Evolutionary conservation across 2,888 invertebrate genomes (phyloP), one percentile per base, ranked within the genome.

Genomic region (Acleris emargana): DNA sequence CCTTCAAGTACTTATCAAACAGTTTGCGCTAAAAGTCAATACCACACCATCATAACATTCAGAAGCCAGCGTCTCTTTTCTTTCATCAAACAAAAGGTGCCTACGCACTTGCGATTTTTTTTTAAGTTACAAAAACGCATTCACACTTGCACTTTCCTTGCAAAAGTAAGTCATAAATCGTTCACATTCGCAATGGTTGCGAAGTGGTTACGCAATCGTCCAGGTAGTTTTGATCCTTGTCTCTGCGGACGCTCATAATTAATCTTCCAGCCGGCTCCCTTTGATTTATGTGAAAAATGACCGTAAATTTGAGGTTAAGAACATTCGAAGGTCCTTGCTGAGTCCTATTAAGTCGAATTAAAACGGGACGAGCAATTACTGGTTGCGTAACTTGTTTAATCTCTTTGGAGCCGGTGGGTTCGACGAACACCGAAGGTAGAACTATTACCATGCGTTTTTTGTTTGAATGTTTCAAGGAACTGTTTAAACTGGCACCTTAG

Each of bases 251-350:
- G 77, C 76, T 80, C 76, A 81, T 82, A 80, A 92, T 92, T 91
- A 91, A 92, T 91, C 91, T 89, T 83, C 71, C 72, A 76, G 87
- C 82, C 89, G 90, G 87, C 76, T 77, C 77, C 78, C 89, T 91
- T 92, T 92, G 92, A 92, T 92, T 92, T 92, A 92, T 91, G 88
- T 91, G 91, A 91, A 91, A 91, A 91, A 92, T 92, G 88, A 90
- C 80, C 89, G 88, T 90, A 91, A 91, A 91, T 92, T 91, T 86
- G 81, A 89, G 92, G 92, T 91, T 91, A 83, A 80, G 81, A 76
- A 79, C 79, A 80, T 72, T 78, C 83, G 73, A 76, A 82, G 81
- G 86, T 83, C 84, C 85, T 83, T 63, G 72, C 70, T 72, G 75
- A 75, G 79, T 76, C 78, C 79, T 83, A 85, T 84, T 86, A 86